Evolutionary conservation across 2,797 vertebrate genomes (phyloP).

Genomic region (Poecile montanus): DNA sequence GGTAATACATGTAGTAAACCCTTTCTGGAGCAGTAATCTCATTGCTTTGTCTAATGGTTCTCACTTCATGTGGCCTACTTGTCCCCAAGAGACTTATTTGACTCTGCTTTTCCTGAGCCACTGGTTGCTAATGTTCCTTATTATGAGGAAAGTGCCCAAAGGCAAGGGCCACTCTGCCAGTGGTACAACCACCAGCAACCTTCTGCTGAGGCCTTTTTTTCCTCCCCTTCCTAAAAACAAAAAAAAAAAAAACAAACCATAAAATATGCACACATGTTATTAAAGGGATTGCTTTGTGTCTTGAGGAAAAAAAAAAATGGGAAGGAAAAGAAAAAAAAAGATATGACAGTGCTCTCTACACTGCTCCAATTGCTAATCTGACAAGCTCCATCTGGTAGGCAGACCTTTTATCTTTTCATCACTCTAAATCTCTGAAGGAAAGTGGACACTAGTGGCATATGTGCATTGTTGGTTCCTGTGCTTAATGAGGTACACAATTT

Average conservation of each 20-base stretch:
- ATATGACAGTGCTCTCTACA: constrained; percentile 70
- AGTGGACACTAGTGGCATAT: constrained; percentile 78
- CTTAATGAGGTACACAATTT: constrained; percentile 69
- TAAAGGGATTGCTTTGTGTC: constrained; percentile 74
- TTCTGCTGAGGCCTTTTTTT: constrained; percentile 73
- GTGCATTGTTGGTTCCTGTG: constrained; percentile 61
- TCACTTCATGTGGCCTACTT: constrained; percentile 80
- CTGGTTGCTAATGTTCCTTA: constrained; percentile 88
- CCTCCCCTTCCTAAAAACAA: not conserved
- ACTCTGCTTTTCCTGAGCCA: constrained; percentile 82
- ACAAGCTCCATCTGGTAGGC: constrained; percentile 84
- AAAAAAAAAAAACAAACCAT: not conserved
- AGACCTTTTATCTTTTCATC: constrained; percentile 76
- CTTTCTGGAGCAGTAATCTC: constrained; percentile 84
- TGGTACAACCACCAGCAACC: constrained; percentile 69
- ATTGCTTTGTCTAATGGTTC: constrained; percentile 89
- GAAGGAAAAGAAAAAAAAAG: not conserved
- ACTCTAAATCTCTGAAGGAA: constrained; percentile 74
- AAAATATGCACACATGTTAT: constrained; percentile 81
- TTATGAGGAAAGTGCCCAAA: constrained; percentile 77
- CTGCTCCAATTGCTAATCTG: constrained; percentile 77
- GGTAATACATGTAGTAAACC: constrained; percentile 82
- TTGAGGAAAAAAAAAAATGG: not conserved
- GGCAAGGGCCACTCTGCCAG: constrained; percentile 65
- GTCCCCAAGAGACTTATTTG: constrained; percentile 79